Base-by-base conservation (phyloP, 2,888 invertebrate species). In the Rhopalosiphum nymphaeae region DNA sequence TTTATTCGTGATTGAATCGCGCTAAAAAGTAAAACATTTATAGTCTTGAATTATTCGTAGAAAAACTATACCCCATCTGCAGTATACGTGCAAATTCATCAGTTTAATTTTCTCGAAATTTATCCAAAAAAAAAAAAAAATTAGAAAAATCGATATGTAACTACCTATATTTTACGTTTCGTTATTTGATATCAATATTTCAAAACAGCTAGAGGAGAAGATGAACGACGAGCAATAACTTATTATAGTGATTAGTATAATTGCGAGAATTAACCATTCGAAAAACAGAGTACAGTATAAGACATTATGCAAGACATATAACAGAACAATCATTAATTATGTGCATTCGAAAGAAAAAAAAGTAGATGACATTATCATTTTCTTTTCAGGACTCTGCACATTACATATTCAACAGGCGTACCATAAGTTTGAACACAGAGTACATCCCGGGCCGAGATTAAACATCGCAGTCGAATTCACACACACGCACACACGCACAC, bases 351-450 rank as follows among this genome's bases (percentile, higher is more conserved):
- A 46, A 49, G 61, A 46, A 36, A 49, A 49, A 78, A 78, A 88
- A 78, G 44, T 25, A 53, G 53, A 78, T 78, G 89, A 89, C 78
- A 84, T 78, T 92, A 67, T 87, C 78, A 78, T 78, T 92, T 87
- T 88, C n/a, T 92, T 84, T 87, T 87, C 89, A 53, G 61, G n/a
- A 56, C 42, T 89, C 42, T 89, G 78, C 78, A 5, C 89, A 93
- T 93, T 93, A 84, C 89, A 89, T 93, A 93, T 93, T 93, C 93
- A 93, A 90, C 93, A 57, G 89, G 93, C 93, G 93, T 93, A 56
- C 89, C 53, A 56, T 46, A 93, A 89, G 93, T 93, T 84, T 89
- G 89, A 93, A 89, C 87, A 67, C 87, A 46, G 36, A 61, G 46
- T 46, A 46, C 49, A 88, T n/a, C 89, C 84, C 89, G n/a, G 78